Evolutionary conservation across 1,140 invertebrate species (phyloP).

Genomic region (Microplitis mediator): DNA sequence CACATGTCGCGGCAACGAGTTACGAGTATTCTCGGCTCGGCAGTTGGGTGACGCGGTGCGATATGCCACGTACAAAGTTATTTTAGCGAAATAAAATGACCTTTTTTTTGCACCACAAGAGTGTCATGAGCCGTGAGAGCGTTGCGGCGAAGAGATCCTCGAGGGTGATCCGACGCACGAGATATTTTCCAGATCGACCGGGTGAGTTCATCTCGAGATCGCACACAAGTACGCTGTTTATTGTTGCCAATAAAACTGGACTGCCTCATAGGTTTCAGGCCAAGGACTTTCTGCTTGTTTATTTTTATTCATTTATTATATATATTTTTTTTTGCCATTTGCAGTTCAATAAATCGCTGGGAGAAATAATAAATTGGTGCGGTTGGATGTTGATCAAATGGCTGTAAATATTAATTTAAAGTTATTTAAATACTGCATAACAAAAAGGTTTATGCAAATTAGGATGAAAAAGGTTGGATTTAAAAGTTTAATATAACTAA

Average conservation of each 20-base stretch:
- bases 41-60: constrained; percentile 7
- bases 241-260: constrained; percentile 24
- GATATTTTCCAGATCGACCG: background rate
- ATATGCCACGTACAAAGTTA: constrained; percentile 22
- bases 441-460: no score
- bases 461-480: no score
- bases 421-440: no score
- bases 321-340: no score
- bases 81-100: constrained; percentile 11
- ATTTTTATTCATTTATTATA: background rate
- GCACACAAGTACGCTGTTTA: background rate
- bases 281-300: constrained; percentile 15
- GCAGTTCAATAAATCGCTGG: no score
- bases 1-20: constrained; percentile 37
- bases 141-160: background rate
- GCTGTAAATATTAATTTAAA: no score
- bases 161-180: constrained; percentile 9
- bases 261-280: constrained; percentile 23
- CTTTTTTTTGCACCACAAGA: background rate
- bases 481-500: no score
- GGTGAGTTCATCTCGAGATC: constrained; percentile 11
- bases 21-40: constrained; percentile 33
- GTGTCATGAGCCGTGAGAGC: background rate
- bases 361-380: no score
- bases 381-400: no score